Conservation (phyloP, 2,113 vertebrate species). For the Pycnonotus jocosus region DNA sequence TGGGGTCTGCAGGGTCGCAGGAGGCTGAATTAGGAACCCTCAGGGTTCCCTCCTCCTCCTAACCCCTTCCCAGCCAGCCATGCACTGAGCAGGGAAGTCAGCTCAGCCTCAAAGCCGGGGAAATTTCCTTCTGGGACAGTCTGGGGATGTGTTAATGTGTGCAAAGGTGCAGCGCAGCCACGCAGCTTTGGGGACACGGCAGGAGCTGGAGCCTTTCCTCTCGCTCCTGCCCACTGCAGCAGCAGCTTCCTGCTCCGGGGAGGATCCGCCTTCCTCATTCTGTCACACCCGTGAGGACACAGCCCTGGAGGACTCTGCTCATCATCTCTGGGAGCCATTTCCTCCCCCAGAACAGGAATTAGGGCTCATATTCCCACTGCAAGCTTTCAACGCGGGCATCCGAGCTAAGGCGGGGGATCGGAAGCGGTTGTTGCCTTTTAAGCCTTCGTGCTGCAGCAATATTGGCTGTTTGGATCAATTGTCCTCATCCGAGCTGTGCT, state of each 20-base stretch:
- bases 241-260: not conserved
- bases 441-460: not conserved
- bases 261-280: rapidly evolving
- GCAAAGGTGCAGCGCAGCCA: not conserved
- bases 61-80: rapidly evolving
- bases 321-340: not conserved
- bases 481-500: not conserved
- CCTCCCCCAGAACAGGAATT: not conserved
- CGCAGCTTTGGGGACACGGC: not conserved
- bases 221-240: not conserved
- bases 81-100: not conserved
- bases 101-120: not conserved
- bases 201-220: rapidly evolving
- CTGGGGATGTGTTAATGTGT: not conserved
- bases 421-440: not conserved
- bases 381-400: not conserved
- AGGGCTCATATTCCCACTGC: not conserved
- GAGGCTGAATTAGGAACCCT: not conserved
- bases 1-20: rapidly evolving
- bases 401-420: not conserved
- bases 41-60: not conserved
- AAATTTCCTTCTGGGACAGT: not conserved
- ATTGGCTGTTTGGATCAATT: not conserved
- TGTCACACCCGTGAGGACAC: not conserved
- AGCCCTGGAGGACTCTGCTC: not conserved